Conservation (phyloP, 2,113 vertebrate genomes). For the Antennarius striatus region DNA sequence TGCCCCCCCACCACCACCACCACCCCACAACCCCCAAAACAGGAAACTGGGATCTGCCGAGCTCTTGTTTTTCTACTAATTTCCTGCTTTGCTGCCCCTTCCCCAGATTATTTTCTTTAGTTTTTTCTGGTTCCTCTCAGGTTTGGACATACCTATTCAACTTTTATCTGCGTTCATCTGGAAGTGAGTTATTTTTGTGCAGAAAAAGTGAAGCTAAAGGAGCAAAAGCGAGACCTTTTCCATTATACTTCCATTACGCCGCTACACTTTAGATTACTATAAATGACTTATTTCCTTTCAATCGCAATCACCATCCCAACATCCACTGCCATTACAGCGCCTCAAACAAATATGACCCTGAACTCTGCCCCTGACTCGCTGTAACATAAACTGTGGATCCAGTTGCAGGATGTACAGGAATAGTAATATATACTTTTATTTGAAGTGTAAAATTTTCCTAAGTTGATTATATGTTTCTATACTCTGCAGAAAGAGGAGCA, state of each 20-base stretch:
- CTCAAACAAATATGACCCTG: conserved; percentile 2
- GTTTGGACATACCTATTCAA: conserved; percentile 68
- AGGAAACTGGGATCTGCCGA: conserved; percentile 81
- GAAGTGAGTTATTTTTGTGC: conserved; percentile 27
- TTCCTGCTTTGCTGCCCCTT: conserved; percentile 82
- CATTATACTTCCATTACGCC: neutral
- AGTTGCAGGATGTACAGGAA: conserved; percentile 51
- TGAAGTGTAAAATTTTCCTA: conserved; percentile 63
- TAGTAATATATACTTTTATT: conserved; percentile 59
- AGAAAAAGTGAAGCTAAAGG: neutral
- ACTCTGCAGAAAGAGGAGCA: conserved; percentile 50
- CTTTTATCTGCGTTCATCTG: conserved; percentile 37
- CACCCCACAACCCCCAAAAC: conserved; percentile 64
- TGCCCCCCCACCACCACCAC: too few relatives aligned
- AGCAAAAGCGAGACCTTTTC: neutral
- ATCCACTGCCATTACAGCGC: neutral
- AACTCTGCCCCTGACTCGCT: conserved; percentile 33
- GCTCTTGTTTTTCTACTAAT: conserved; percentile 82
- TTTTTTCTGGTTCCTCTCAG: conserved; percentile 70
- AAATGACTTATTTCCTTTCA: conserved; percentile 11
- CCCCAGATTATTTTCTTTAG: conserved; percentile 80
- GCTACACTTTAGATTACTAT: neutral
- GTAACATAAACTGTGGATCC: conserved; percentile 29
- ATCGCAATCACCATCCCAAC: conserved; percentile 4
- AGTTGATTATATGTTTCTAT: conserved; percentile 72